These are phyloP conservation scores for Cephalopterus ornatus DNA, from an alignment of 2,113 vertebrate genomes.

Conservation along the genomic window DNA sequence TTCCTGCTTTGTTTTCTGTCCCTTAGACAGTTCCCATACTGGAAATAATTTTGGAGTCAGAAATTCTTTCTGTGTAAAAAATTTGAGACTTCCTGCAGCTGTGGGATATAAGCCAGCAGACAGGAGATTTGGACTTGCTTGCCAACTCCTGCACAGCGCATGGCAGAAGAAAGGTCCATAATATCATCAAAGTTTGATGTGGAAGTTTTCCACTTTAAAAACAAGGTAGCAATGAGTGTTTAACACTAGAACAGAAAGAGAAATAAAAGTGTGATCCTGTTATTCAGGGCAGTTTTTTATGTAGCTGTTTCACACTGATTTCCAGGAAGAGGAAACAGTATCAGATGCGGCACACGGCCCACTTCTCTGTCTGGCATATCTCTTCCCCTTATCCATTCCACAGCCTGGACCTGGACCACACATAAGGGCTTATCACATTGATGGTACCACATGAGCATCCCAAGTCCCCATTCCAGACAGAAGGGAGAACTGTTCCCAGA, in stretches of 20 bases:
- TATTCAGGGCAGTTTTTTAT: not conserved
- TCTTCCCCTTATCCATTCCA: not conserved
- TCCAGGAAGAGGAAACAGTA: not conserved
- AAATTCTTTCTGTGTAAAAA: conserved; percentile 55
- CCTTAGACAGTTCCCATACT: conserved; percentile 40
- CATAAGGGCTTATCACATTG: not conserved
- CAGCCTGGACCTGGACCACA: not conserved
- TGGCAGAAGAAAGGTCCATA: conserved; percentile 6
- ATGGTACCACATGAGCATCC: not conserved
- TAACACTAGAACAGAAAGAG: not conserved
- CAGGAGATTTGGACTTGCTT: not conserved
- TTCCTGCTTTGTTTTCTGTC: conserved; percentile 36
- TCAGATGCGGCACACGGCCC: not conserved
- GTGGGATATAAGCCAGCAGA: conserved; percentile 28
- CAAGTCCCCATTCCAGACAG: not conserved
- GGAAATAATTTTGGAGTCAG: conserved; percentile 62
- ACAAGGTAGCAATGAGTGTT: not conserved
- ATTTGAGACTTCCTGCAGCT: conserved; percentile 57
- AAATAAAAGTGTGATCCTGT: not conserved
- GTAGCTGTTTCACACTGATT: not conserved
- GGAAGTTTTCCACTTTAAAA: not conserved
- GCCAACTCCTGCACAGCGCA: conserved; percentile 9
- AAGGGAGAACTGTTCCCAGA: not conserved
- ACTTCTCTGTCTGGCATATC: not conserved
- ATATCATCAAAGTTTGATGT: not conserved